These are phyloP conservation scores for Labroides dimidiatus DNA, from an alignment of 2,797 vertebrate genomes.

Conservation along the genomic window DNA sequence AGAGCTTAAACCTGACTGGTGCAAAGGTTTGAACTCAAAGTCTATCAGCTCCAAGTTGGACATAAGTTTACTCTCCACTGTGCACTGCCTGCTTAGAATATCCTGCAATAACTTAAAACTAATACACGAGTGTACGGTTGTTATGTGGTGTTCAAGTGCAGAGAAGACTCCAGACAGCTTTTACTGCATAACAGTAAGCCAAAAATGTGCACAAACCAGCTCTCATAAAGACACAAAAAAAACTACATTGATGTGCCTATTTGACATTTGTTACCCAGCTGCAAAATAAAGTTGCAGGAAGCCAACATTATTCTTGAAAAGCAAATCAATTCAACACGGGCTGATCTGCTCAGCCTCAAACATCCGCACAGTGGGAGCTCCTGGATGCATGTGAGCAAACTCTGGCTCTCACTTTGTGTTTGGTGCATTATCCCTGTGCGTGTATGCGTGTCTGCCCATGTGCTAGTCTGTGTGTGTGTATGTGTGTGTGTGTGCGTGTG, in stretches of 20 bases:
- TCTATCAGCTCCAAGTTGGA: no score
- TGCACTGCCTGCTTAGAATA: no score
- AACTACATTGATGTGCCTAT: background rate
- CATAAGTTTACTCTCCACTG: no score
- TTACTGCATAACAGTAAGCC: background rate
- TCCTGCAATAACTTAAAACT: no score
- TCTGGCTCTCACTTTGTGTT: conserved; percentile 46
- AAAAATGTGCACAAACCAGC: background rate
- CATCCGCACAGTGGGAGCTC: conserved; percentile 24
- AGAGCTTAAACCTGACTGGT: no score
- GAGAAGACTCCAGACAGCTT: background rate
- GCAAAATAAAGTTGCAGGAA: conserved; percentile 30
- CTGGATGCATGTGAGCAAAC: conserved; percentile 24
- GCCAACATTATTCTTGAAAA: conserved; percentile 18
- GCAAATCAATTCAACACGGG: conserved; percentile 38
- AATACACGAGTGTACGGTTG: no score
- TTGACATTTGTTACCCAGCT: conserved; percentile 19
- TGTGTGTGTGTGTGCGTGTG: no score
- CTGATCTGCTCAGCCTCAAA: background rate
- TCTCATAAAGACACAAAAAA: conserved; percentile 5
- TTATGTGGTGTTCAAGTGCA: background rate
- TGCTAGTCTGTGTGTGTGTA: conserved; percentile 10
- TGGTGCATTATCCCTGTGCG: conserved; percentile 61
- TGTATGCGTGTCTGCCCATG: conserved; percentile 26
- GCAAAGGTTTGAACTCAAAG: no score